phyloP scores from a whole-genome alignment of 2,113 vertebrate species.

The Brachypodius melanocephalos region DNA sequence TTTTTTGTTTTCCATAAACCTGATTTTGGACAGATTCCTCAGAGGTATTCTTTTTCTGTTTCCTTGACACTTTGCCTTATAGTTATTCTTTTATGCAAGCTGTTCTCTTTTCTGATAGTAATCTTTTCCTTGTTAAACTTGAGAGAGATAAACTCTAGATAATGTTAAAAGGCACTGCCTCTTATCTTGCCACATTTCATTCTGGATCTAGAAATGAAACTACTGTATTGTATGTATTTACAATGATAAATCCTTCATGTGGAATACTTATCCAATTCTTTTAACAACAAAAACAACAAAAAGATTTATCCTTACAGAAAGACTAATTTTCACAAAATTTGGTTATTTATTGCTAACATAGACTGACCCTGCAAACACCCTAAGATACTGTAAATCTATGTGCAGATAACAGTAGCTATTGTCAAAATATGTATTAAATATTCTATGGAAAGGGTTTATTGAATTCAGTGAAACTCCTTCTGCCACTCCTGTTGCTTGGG shows the following conservation, averaged over 20 bases:
- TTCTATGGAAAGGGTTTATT: neutral
- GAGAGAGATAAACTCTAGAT: neutral
- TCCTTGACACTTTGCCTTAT: neutral
- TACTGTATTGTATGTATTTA: too few relatives aligned
- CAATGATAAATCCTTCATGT: neutral
- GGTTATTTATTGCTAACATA: neutral
- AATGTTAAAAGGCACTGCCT: neutral
- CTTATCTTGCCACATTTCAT: neutral
- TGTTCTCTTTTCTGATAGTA: neutral
- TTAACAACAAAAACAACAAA: neutral
- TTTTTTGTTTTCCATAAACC: neutral
- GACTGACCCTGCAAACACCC: neutral
- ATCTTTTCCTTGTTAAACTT: neutral
- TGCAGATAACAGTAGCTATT: neutral
- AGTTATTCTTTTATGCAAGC: neutral
- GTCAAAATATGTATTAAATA: neutral
- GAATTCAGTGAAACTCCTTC: neutral
- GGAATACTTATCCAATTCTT: neutral
- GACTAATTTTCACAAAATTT: neutral
- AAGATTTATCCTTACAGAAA: neutral
- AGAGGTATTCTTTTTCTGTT: neutral
- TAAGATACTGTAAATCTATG: neutral
- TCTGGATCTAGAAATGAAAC: neutral
- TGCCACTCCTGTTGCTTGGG: neutral
- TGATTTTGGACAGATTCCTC: neutral